Evolutionary conservation across 1,140 invertebrate genomes (phyloP).

Genomic region (Eumeta japonica): DNA sequence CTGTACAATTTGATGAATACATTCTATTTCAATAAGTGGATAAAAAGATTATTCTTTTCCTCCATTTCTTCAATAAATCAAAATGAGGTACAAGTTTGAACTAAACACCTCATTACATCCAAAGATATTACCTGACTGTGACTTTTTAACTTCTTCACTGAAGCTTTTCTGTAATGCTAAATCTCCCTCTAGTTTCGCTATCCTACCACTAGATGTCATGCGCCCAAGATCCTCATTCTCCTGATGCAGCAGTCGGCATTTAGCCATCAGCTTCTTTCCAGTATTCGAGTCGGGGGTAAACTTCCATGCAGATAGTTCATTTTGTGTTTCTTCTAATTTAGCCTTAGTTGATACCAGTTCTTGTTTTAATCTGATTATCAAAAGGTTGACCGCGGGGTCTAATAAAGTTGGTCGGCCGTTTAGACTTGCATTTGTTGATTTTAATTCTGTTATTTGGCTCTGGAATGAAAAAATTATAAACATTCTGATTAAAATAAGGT

Average conservation of each 20-base stretch:
- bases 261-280: slow-evolving; percentile 96
- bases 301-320: slow-evolving; percentile 97
- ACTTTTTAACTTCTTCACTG: slow-evolving; percentile 95
- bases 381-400: slow-evolving; percentile 93
- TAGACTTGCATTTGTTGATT: slow-evolving; percentile 75
- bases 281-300: slow-evolving; percentile 98
- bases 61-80: too few species aligned
- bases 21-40: too few species aligned
- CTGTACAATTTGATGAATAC: too few species aligned
- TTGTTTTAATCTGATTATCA: slow-evolving; percentile 88
- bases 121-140: slow-evolving; percentile 92
- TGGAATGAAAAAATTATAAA: slow-evolving; percentile 45
- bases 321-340: slow-evolving; percentile 94
- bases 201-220: slow-evolving; percentile 90
- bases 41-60: too few species aligned
- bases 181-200: slow-evolving; percentile 95
- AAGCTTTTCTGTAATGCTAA: slow-evolving; percentile 93
- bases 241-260: slow-evolving; percentile 92
- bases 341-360: slow-evolving; percentile 87
- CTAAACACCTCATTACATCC: not conserved
- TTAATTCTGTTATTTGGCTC: slow-evolving; percentile 91
- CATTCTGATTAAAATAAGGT: too few species aligned
- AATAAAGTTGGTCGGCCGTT: slow-evolving; percentile 76
- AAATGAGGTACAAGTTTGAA: too few species aligned
- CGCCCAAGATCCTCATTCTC: slow-evolving; percentile 98